Conservation (phyloP, 2,113 vertebrate genomes). For the Bombycilla garrulus region DNA sequence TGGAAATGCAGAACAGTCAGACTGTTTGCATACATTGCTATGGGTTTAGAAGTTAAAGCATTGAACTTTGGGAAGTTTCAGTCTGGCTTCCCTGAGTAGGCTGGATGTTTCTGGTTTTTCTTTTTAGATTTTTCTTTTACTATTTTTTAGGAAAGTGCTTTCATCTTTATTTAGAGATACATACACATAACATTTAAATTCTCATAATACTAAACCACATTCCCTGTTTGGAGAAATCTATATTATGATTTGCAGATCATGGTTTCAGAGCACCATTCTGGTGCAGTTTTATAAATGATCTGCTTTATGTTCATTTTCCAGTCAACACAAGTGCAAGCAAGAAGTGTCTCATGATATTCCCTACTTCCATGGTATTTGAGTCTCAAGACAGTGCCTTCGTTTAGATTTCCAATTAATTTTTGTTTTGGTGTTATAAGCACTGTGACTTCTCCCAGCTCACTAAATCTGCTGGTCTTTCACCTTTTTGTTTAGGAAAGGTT, state of each 20-base stretch:
- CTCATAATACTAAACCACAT: not conserved
- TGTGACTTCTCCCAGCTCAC: not conserved
- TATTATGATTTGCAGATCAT: not conserved
- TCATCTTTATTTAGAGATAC: not conserved
- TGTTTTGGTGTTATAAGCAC: not conserved
- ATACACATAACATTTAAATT: not conserved
- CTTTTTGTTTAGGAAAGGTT: not conserved
- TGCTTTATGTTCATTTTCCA: not conserved
- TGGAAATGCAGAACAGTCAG: not conserved
- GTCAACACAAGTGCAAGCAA: not conserved
- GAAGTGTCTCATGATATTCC: not conserved
- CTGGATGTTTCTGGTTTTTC: not conserved
- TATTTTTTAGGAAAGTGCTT: not conserved
- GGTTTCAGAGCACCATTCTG: not conserved
- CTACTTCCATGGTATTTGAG: not conserved
- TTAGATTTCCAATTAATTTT: not conserved
- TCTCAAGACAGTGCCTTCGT: not conserved
- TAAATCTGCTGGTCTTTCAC: not conserved
- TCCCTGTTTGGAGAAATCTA: not conserved
- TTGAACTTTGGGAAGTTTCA: not conserved
- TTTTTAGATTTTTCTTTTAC: not conserved
- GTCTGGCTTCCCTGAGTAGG: not conserved
- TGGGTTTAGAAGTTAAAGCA: not conserved
- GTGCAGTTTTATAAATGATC: not conserved
- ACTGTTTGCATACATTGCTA: not conserved